Conservation (phyloP, 2,888 invertebrate genomes). For the Sphinx pinastri region DNA sequence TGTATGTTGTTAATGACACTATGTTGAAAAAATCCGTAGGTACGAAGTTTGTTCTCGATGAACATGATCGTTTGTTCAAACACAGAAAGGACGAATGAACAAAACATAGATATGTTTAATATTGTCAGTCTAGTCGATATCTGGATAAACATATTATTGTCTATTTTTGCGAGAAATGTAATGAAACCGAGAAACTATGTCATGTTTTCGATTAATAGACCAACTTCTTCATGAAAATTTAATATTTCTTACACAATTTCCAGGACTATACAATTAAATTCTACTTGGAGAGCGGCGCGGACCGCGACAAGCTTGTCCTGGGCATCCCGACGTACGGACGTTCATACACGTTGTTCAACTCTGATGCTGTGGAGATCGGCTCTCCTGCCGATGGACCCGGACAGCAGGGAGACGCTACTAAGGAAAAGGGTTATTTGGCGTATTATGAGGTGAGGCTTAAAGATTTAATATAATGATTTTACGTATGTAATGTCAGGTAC, state of each 20-base stretch:
- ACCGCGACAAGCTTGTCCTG: slow-evolving; percentile 90
- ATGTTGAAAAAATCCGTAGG: too few species aligned
- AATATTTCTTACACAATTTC: slow-evolving; percentile 34
- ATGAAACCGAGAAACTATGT: too few species aligned
- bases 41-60: too few species aligned
- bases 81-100: too few species aligned
- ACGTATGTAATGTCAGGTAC: too few species aligned
- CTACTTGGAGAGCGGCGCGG: slow-evolving; percentile 91
- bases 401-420: slow-evolving; percentile 94
- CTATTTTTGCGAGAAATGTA: too few species aligned
- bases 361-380: slow-evolving; percentile 93
- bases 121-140: too few species aligned
- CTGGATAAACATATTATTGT: too few species aligned
- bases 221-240: not conserved
- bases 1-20: too few species aligned
- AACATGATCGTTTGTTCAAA: too few species aligned
- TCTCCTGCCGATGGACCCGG: slow-evolving; percentile 96
- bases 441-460: slow-evolving; percentile 90
- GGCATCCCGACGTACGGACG: slow-evolving; percentile 96
- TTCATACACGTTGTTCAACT: slow-evolving; percentile 94
- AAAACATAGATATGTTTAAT: too few species aligned
- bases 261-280: slow-evolving; percentile 94
- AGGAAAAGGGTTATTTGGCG: slow-evolving; percentile 96
- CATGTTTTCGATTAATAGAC: too few species aligned
- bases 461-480: not conserved